phyloP scores from a whole-genome alignment of 1,140 invertebrate species.

The Tachypleus tridentatus region DNA sequence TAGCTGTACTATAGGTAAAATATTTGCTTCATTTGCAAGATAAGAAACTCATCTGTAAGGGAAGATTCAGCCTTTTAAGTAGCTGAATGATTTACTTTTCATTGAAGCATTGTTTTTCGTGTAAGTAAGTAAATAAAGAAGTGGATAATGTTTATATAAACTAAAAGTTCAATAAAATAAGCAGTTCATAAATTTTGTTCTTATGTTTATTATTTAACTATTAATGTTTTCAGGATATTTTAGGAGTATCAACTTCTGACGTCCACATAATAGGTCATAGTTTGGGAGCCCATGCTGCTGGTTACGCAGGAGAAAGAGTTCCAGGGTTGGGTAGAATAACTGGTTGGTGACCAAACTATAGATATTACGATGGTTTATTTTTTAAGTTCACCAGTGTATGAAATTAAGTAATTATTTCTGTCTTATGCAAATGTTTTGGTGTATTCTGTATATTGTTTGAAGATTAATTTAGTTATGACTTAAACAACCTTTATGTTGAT shows the following conservation, averaged over 20 bases:
- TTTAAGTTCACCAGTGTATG: too few species aligned
- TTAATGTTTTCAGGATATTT: slow-evolving; percentile 32
- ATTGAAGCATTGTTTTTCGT: neutral
- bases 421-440: too few species aligned
- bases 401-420: too few species aligned
- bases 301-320: slow-evolving; percentile 55
- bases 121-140: slow-evolving; percentile 1
- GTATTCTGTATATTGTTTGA: too few species aligned
- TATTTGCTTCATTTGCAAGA: too few species aligned
- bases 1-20: too few species aligned
- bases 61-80: neutral
- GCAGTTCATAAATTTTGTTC: neutral
- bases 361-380: too few species aligned
- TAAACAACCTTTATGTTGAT: too few species aligned
- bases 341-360: too few species aligned
- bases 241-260: slow-evolving; percentile 34
- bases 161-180: slow-evolving; percentile 4
- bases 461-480: too few species aligned
- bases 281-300: slow-evolving; percentile 38
- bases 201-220: neutral
- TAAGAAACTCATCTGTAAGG: too few species aligned
- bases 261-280: slow-evolving; percentile 39
- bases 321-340: slow-evolving; percentile 28
- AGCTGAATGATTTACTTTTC: neutral
- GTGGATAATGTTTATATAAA: neutral